These are phyloP conservation scores for Acrobasis repandana DNA, from an alignment of 2,888 invertebrate species.

Conservation along the genomic window DNA sequence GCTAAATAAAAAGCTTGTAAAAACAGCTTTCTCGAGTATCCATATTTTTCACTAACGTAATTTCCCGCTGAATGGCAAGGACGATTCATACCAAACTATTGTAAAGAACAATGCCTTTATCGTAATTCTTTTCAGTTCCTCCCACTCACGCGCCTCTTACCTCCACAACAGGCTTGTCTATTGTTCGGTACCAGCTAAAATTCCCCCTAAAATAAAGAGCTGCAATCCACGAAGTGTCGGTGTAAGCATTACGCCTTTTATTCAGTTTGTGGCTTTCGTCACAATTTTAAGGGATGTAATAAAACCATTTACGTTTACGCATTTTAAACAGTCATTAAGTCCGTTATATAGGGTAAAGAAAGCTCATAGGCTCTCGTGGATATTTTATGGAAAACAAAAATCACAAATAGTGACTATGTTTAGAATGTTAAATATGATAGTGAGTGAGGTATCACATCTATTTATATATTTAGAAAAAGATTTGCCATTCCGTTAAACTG, in stretches of 20 bases:
- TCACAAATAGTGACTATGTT: too few relatives aligned
- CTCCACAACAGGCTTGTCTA: constrained; percentile 41
- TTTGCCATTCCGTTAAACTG: too few relatives aligned
- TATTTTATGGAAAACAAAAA: too few relatives aligned
- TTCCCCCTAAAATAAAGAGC: constrained; percentile 36
- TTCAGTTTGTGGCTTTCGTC: not conserved
- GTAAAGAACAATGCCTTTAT: constrained; percentile 48
- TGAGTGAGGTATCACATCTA: too few relatives aligned
- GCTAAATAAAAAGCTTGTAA: too few relatives aligned
- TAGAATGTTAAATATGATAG: too few relatives aligned
- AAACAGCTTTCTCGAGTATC: too few relatives aligned
- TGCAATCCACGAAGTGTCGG: constrained; percentile 31
- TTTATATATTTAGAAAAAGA: too few relatives aligned
- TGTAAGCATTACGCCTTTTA: constrained; percentile 8
- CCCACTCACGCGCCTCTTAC: constrained; percentile 42
- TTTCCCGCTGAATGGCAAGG: constrained; percentile 30
- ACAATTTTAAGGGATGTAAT: not conserved
- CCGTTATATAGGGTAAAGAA: too few relatives aligned
- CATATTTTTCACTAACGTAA: not conserved
- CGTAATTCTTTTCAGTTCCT: constrained; percentile 41
- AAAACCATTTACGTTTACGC: too few relatives aligned
- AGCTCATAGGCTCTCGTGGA: too few relatives aligned
- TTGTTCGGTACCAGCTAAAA: constrained; percentile 49
- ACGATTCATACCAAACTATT: constrained; percentile 34
- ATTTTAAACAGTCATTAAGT: too few relatives aligned